Evolutionary conservation across 2,113 vertebrate genomes (phyloP), one percentile per base, ranked within the genome.

Genomic region (Equus quagga): DNA sequence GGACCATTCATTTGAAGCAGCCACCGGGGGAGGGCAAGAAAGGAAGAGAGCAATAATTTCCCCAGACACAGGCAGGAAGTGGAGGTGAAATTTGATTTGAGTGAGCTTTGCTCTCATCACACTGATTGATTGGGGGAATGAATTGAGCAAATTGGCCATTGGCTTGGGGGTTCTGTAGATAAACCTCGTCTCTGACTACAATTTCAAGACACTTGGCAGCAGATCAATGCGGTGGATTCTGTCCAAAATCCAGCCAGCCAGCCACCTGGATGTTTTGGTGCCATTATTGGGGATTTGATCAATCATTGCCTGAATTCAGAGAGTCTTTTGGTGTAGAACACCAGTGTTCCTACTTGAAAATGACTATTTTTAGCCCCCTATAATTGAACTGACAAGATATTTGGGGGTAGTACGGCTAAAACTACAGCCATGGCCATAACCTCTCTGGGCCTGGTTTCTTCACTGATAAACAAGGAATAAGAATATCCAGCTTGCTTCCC

Each of bases 1-100:
- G 67, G 81, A 36, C 19, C 23, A 15, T 80, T 18, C 26, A 60
- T 91, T 41, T 93, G 65, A 79, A 84, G 64, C 44, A 41, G 41
- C n/a, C 51, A 12, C 19, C 23, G 18, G 14, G 56, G 24, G 8
- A 10, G 17, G 9, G 46, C 14, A 41, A 89, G 79, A 72, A 69
- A 85, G 51, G 28, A 78, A 78, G 75, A 76, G 75, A 51, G 78
- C 36, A 72, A 44, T 78, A 12, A 80, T 87, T 84, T 96, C 83
- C 78, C 33, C 65, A 73, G 95, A 76, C 62, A 69, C n/a, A 78
- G 86, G 49, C 79, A 76, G n/a, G 26, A 92, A 62, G 62, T n/a
- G 36, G 60, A 93, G 89, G 76, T 91, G 33, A 96, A 89, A 96
- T 97, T 93, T 96, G 93, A 98, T 97, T 94, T 93, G 54, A 86